These are phyloP conservation scores for Melikaiella ostensackeni DNA, from an alignment of 2,888 invertebrate species.

Conservation along the genomic window DNA sequence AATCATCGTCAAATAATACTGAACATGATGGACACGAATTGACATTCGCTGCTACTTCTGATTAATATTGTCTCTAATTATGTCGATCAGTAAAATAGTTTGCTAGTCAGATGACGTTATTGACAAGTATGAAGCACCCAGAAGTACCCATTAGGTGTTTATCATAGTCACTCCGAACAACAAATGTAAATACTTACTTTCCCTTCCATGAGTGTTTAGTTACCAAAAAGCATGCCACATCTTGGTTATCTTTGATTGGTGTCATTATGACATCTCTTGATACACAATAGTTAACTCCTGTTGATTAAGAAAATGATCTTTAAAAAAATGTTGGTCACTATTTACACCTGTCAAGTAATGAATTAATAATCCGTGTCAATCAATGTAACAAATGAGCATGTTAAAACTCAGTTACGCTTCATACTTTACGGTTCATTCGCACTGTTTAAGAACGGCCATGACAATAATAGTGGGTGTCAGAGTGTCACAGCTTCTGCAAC, in stretches of 20 bases:
- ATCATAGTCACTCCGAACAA: neutral
- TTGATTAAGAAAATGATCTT: conserved; percentile 48
- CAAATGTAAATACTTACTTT: conserved; percentile 82
- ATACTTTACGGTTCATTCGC: neutral
- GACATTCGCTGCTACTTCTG: no score
- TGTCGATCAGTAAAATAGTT: no score
- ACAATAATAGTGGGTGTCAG: conserved; percentile 37
- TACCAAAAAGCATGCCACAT: conserved; percentile 97
- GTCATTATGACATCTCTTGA: conserved; percentile 84
- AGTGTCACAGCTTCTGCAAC: no score
- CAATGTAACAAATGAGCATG: neutral
- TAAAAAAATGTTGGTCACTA: conserved; percentile 55
- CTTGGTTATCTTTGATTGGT: conserved; percentile 94
- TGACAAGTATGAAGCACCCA: neutral
- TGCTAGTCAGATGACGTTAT: neutral
- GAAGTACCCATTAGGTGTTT: neutral
- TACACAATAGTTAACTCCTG: conserved; percentile 50
- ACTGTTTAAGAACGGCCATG: conserved; percentile 1
- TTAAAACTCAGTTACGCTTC: neutral
- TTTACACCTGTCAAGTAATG: conserved; percentile 54
- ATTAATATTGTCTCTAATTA: no score
- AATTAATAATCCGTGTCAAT: neutral
- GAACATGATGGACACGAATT: no score
- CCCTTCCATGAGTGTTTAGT: conserved; percentile 99
- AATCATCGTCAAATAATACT: no score